Conservation (phyloP, 1,140 invertebrate species). For the Papilio polytes region DNA sequence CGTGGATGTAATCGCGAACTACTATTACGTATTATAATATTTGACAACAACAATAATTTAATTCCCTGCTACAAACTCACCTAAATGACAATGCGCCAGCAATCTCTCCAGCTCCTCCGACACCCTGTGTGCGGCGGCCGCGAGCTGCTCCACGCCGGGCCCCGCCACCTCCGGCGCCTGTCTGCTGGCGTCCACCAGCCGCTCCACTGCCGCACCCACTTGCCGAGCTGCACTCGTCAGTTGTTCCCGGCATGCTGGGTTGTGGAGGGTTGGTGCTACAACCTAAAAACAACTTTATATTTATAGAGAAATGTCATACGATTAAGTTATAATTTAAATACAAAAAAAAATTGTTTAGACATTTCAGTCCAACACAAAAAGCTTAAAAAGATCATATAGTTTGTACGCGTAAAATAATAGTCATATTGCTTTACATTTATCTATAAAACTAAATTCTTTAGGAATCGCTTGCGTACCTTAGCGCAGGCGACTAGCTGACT, state of each 20-base stretch:
- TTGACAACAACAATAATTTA: too few species aligned
- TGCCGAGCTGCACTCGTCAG: slow-evolving; percentile 96
- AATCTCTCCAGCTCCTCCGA: slow-evolving; percentile 95
- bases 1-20: too few species aligned
- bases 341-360: too few species aligned
- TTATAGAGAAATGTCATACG: not conserved
- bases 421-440: not conserved
- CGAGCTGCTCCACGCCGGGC: slow-evolving; percentile 91
- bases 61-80: slow-evolving; percentile 45
- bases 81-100: slow-evolving; percentile 91
- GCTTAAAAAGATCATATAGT: too few species aligned
- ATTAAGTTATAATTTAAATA: too few species aligned
- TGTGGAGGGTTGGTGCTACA: slow-evolving; percentile 93
- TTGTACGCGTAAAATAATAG: too few species aligned
- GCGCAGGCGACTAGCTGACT: slow-evolving; percentile 99
- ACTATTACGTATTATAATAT: too few species aligned
- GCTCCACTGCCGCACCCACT: slow-evolving; percentile 96
- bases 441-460: not conserved
- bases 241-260: slow-evolving; percentile 97
- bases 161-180: slow-evolving; percentile 85
- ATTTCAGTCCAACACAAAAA: too few species aligned
- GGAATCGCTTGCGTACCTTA: slow-evolving; percentile 86
- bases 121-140: slow-evolving; percentile 94
- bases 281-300: slow-evolving; percentile 78
- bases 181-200: slow-evolving; percentile 93